Evolutionary conservation across 2,797 vertebrate genomes (phyloP), one percentile per base, ranked within the genome.

Genomic region (Ctenosaura bakeri): DNA sequence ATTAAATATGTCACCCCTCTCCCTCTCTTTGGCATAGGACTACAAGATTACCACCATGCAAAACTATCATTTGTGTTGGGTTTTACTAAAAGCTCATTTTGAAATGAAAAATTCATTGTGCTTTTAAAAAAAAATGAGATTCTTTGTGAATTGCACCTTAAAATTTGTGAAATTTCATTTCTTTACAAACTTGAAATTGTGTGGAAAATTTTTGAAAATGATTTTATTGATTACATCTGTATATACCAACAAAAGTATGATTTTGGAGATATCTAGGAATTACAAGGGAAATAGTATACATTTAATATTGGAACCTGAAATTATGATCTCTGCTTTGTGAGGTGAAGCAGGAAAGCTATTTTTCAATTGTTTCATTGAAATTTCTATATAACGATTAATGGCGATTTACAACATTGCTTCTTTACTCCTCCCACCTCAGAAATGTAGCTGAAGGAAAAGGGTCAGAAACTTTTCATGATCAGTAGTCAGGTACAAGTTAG

Each of bases 1-100:
- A 46, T 46, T 46, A 46, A 46, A 46, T 46, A 4, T 46, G 42
- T 46, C 42, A 46, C 2, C 42, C 42, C 4, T 46, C 42, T 46
- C 42, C 42, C 42, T 46, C 42, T 46, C 42, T 46, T 46, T 46
- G 42, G 4, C 42, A 46, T 46, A 46, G 42, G 42, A 46, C 42
- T 46, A 4, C 42, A 4, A 46, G 42, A 46, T 46, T 46, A 46
- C 42, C 42, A 46, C 42, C 42, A 46, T 4, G 4, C 42, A 46
- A 46, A 3, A 3, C 42, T 46, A 4, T 46, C 42, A 4, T 46
- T 46, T 46, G 42, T 20, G 4, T 52, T 35, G 12, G 62, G 20
- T 14, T 83, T 94, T 94, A 85, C 90, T 92, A 64, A 24, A 73
- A 92, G 29, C 88, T 46, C 73, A 86, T 20, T 62, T 84, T 89